Evolutionary conservation across 2,113 vertebrate species (phyloP).

Genomic region (Sylvia atricapilla): DNA sequence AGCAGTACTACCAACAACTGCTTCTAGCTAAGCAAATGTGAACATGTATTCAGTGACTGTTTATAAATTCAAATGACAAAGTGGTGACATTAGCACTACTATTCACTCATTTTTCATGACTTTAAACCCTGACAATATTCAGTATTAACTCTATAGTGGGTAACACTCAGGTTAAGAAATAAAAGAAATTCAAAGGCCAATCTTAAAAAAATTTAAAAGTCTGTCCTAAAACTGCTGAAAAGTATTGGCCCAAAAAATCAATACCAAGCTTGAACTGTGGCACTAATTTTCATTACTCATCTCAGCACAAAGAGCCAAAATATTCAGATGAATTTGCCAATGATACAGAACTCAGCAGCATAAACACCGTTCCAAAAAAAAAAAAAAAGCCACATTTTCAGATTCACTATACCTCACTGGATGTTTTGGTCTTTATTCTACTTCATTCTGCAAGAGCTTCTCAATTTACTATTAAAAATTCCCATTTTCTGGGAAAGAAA

Average conservation of each 20-base stretch:
- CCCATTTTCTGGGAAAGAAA: background rate
- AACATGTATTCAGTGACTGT: background rate
- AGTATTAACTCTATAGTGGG: background rate
- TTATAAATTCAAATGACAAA: background rate
- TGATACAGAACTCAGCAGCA: background rate
- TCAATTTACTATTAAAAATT: background rate
- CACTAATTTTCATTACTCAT: background rate
- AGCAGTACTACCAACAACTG: background rate
- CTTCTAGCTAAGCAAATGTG: background rate
- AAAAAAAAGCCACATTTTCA: background rate
- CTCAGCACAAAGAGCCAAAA: background rate
- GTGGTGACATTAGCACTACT: background rate
- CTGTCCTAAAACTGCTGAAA: background rate
- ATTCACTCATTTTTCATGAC: background rate
- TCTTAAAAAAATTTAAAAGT: background rate
- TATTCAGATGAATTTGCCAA: background rate
- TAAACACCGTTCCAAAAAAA: accelerated
- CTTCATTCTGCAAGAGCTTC: background rate
- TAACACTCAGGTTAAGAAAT: background rate
- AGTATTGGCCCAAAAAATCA: background rate
- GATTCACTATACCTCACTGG: background rate
- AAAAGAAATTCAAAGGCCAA: background rate
- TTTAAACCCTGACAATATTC: background rate
- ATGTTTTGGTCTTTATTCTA: background rate
- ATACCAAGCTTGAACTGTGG: background rate